Evolutionary conservation across 2,888 invertebrate species (phyloP).

Genomic region (Plagodis dolabraria): DNA sequence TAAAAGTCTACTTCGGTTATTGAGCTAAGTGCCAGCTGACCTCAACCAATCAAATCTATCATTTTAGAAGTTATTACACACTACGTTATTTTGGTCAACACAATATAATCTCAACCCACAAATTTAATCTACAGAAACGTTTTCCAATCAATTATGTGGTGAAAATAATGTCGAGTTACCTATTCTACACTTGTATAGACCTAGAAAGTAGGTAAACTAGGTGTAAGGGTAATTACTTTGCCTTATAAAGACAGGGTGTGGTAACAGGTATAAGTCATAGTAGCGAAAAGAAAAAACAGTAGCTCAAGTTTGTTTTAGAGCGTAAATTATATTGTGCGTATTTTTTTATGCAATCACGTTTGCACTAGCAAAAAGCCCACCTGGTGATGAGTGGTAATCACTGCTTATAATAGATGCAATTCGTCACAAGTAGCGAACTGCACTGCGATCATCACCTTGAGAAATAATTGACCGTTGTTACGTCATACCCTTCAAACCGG

Average conservation of each 20-base stretch:
- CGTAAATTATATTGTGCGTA: background rate
- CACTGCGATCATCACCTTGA: too few species aligned
- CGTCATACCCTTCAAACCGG: too few species aligned
- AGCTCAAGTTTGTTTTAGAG: background rate
- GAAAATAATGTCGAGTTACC: slow-evolving; percentile 2
- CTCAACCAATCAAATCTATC: too few species aligned
- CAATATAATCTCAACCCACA: background rate
- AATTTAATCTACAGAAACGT: background rate
- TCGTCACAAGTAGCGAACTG: too few species aligned
- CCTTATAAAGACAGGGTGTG: slow-evolving; percentile 12
- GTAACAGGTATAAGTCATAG: background rate
- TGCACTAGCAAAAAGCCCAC: too few species aligned
- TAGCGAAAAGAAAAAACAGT: slow-evolving; percentile 3
- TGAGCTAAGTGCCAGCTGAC: too few species aligned
- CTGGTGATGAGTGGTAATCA: too few species aligned
- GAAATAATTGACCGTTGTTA: too few species aligned
- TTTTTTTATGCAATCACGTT: too few species aligned
- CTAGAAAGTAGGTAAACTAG: slow-evolving; percentile 25
- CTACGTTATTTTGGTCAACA: background rate
- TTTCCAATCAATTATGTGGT: slow-evolving; percentile 20
- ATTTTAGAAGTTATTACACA: too few species aligned
- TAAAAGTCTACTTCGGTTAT: too few species aligned
- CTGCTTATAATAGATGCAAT: too few species aligned
- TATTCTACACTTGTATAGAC: background rate
- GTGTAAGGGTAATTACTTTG: slow-evolving; percentile 18